Percentiles rank a stretch among this genome's conserved stretches.
phyloP scores from a whole-genome alignment of 2,113 vertebrate genomes.

The Onychostruthus taczanowskii region DNA sequence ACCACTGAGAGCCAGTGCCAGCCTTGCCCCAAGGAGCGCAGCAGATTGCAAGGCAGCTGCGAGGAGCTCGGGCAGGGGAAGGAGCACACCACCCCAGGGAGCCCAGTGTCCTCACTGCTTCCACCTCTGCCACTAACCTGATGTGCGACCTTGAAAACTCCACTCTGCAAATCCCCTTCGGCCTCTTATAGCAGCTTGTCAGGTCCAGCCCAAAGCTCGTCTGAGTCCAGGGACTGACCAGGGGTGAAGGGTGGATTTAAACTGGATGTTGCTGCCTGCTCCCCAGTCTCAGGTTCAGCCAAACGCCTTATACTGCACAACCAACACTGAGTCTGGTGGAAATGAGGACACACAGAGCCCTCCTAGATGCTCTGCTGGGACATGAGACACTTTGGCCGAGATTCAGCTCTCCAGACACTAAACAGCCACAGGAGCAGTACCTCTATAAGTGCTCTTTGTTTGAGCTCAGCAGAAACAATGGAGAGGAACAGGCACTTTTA shows the following conservation, averaged over 20 bases:
- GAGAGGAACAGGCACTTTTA: conserved; percentile 17
- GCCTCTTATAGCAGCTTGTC: background rate
- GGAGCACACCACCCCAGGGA: background rate
- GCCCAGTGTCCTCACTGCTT: background rate
- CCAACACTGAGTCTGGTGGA: background rate
- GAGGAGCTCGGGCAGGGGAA: accelerated
- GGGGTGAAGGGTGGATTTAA: background rate
- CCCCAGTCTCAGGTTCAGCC: background rate
- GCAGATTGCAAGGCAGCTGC: background rate
- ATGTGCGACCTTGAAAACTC: background rate
- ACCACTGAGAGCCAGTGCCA: background rate
- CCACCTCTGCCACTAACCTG: background rate
- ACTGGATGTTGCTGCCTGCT: background rate
- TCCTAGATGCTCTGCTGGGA: background rate
- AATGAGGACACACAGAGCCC: background rate
- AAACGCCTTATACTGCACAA: background rate
- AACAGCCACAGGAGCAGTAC: background rate
- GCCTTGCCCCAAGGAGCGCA: accelerated
- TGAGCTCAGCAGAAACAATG: conserved; percentile 25
- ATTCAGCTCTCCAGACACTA: conserved; percentile 9
- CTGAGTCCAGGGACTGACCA: background rate
- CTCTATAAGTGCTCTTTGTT: background rate
- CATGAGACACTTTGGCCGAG: background rate
- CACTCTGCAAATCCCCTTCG: background rate
- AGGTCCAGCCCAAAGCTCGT: background rate